Evolutionary conservation across 2,113 vertebrate species (phyloP).

Genomic region (Heteronetta atricapilla): DNA sequence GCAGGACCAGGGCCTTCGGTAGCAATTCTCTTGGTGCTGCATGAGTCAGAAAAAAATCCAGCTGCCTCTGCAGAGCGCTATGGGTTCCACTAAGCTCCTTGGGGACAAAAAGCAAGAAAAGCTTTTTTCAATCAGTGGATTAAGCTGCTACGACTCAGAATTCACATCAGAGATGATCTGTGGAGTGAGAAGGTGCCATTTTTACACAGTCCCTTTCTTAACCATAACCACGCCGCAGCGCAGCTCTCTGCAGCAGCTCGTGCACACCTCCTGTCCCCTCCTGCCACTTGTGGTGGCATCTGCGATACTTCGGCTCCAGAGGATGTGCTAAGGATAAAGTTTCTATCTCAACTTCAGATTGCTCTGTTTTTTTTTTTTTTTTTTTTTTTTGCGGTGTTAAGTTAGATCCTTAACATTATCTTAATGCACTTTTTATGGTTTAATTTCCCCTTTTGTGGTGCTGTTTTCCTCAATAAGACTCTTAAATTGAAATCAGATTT

Average conservation of each 20-base stretch:
- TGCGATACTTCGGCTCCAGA: neutral
- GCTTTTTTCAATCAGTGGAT: neutral
- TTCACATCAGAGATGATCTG: neutral
- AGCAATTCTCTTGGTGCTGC: neutral
- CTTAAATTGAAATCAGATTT: constrained; percentile 81
- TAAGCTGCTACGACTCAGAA: neutral
- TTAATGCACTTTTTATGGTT: constrained; percentile 82
- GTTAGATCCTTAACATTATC: constrained; percentile 72
- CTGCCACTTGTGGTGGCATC: constrained; percentile 19
- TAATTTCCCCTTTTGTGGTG: constrained; percentile 80
- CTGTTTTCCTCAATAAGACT: constrained; percentile 75
- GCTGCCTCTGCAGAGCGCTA: neutral
- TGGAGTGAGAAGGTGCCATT: neutral
- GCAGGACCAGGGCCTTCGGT: neutral
- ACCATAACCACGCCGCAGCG: neutral
- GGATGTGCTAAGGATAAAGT: neutral
- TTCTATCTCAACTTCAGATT: constrained; percentile 62
- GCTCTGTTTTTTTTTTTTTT: constrained; percentile 64
- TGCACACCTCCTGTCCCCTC: neutral
- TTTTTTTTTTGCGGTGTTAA: constrained; percentile 61
- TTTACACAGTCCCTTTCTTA: neutral
- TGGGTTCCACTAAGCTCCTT: neutral
- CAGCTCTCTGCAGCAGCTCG: neutral
- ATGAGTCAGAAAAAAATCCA: neutral
- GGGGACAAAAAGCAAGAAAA: neutral